Base-by-base conservation (phyloP, 2,797 vertebrate genomes). In the Siniperca obscura region DNA sequence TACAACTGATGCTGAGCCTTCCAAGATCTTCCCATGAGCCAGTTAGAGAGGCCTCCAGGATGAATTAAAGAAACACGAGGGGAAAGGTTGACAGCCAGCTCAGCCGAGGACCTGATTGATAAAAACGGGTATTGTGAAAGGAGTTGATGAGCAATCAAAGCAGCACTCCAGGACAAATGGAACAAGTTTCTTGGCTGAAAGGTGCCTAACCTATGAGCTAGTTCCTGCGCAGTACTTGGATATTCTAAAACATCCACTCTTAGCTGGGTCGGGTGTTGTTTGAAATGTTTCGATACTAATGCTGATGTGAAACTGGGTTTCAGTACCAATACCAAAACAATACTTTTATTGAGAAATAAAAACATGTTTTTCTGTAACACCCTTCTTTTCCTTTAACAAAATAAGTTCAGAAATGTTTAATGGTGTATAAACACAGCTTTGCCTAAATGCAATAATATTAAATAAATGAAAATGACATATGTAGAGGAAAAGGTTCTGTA, bases 1-100 rank as follows among this genome's bases (percentile, higher is more conserved):
- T 76, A 62, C 72, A 72, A 57, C 50, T 79, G 76, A 53, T 5
- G 53, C 36, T 2, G 52, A 67, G 42, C 30, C 30, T 64, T 74
- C 60, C 60, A 78, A 62, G 57, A 36, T 1, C 25, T 55, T 30
- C 65, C 34, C 48, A 22, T 40, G n/a, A 71, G 61, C 65, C 34
- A 44, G 40, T 56, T 16, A 36, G 19, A 73, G 50, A 61, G 17
- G 46, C 61, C 17, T 19, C 21, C 5, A 4, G 40, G 21, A 64
- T 27, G 25, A 36, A 74, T 12, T 25, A 64, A 10, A 67, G 60
- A 61, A 48, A 40, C 25, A 55, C 12, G 0, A 68, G 71, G 11
- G 44, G n/a, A 40, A 70, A 4, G 55, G 50, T 8, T 42, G 48
- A 66, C 60, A 19, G 68, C 67, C 62, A 68, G 60, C 30, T 71